These are phyloP conservation scores for Holacanthus passer DNA, from an alignment of 2,113 vertebrate genomes.

Conservation along the genomic window DNA sequence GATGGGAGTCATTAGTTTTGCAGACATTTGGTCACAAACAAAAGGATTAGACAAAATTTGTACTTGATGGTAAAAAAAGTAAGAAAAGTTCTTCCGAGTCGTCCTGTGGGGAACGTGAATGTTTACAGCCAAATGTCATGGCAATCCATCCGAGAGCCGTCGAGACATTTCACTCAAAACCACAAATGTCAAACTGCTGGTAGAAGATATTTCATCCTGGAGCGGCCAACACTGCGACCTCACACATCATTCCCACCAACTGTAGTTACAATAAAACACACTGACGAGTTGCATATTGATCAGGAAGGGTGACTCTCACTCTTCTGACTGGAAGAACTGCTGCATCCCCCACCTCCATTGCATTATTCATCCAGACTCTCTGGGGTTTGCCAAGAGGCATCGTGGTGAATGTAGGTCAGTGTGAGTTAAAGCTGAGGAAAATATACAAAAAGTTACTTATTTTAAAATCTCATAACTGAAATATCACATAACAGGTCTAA, in stretches of 20 bases:
- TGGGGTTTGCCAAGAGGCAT: slow-evolving; percentile 56
- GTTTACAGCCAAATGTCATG: background rate
- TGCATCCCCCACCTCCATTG: slow-evolving; percentile 35
- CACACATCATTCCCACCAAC: background rate
- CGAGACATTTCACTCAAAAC: background rate
- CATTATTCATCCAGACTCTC: slow-evolving; percentile 45
- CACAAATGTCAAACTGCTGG: background rate
- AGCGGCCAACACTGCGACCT: too few species aligned
- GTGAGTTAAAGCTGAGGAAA: slow-evolving; percentile 43
- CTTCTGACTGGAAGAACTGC: slow-evolving; percentile 29
- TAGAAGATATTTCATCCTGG: too few species aligned
- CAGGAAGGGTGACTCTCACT: slow-evolving; percentile 4
- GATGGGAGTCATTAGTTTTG: background rate
- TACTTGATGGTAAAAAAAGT: too few species aligned
- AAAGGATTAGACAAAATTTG: too few species aligned
- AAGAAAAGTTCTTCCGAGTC: background rate
- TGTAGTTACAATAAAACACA: too few species aligned
- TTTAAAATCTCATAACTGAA: background rate
- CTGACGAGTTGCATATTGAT: slow-evolving; percentile 36
- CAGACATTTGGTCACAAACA: too few species aligned
- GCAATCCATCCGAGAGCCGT: background rate
- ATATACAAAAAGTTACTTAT: slow-evolving; percentile 29
- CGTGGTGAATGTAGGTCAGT: slow-evolving; percentile 61
- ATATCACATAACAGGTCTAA: background rate
- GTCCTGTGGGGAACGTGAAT: background rate